Conservation (phyloP, 2,113 vertebrate species). For the Nothoprocta perdicaria region DNA sequence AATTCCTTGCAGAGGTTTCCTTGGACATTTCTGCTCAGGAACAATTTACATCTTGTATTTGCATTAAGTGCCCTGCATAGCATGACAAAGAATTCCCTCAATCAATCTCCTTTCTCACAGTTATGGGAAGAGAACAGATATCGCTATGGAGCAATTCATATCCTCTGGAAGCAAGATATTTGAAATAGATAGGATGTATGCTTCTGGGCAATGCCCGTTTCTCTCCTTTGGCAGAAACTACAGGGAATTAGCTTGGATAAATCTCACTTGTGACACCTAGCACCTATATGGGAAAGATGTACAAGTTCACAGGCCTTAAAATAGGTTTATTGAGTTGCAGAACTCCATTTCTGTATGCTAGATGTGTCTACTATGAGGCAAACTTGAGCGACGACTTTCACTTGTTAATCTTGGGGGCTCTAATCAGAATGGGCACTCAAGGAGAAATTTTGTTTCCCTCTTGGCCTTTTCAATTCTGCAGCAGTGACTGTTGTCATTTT, state of each 20-base stretch:
- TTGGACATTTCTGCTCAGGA: not conserved
- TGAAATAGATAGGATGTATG: not conserved
- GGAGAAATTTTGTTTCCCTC: not conserved
- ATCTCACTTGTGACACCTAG: not conserved
- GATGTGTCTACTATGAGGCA: not conserved
- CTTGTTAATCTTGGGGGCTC: not conserved
- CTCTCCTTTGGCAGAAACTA: not conserved
- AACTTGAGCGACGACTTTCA: not conserved
- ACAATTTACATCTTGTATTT: not conserved
- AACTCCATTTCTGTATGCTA: not conserved
- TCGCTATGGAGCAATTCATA: not conserved
- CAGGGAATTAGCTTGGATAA: not conserved
- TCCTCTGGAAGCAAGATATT: not conserved
- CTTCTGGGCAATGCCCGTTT: not conserved
- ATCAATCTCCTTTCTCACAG: not conserved
- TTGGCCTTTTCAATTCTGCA: not conserved
- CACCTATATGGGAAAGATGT: not conserved
- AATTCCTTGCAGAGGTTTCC: not conserved
- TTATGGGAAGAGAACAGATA: not conserved
- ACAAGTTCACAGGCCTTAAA: not conserved
- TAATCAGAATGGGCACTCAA: no score
- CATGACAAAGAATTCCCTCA: not conserved
- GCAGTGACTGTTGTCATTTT: not conserved
- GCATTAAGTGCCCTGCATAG: not conserved
- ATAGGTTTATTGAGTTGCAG: not conserved